phyloP scores from a whole-genome alignment of 1,140 invertebrate genomes.

The Drosophila sulfurigaster region DNA sequence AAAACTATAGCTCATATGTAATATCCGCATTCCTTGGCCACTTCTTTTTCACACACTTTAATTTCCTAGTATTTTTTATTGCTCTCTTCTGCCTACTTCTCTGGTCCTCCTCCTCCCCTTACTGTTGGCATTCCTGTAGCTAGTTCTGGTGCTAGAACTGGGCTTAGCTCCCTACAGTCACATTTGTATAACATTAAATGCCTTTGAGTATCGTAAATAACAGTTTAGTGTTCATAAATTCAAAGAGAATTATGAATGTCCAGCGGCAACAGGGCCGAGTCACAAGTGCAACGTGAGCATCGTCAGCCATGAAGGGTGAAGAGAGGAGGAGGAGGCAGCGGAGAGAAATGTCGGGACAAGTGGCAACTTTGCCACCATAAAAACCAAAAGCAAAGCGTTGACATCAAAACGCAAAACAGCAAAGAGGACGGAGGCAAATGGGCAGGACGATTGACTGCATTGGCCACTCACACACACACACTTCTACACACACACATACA shows the following conservation, averaged over 20 bases:
- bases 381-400: constrained; percentile 59
- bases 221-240: constrained; percentile 77
- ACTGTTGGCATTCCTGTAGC: not conserved
- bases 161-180: constrained; percentile 50
- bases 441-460: constrained; percentile 62
- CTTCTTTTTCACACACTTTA: constrained; percentile 29
- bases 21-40: constrained; percentile 6
- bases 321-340: not conserved
- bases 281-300: constrained; percentile 50
- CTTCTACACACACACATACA: constrained; percentile 31
- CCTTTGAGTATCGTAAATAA: constrained; percentile 76
- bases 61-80: constrained; percentile 46
- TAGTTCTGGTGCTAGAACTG: not conserved
- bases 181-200: constrained; percentile 73
- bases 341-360: constrained; percentile 16
- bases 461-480: constrained; percentile 35
- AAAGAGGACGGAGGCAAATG: constrained; percentile 46
- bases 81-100: constrained; percentile 4
- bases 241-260: constrained; percentile 76
- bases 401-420: constrained; percentile 61
- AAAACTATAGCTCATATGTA: constrained; percentile 18
- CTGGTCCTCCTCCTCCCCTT: not conserved
- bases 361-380: constrained; percentile 59
- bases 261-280: constrained; percentile 33
- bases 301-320: not conserved